Percentiles rank a stretch among this genome's conserved stretches.
These are phyloP conservation scores for Drosophila pandora DNA, from an alignment of 1,140 invertebrate genomes.

Conservation along the genomic window DNA sequence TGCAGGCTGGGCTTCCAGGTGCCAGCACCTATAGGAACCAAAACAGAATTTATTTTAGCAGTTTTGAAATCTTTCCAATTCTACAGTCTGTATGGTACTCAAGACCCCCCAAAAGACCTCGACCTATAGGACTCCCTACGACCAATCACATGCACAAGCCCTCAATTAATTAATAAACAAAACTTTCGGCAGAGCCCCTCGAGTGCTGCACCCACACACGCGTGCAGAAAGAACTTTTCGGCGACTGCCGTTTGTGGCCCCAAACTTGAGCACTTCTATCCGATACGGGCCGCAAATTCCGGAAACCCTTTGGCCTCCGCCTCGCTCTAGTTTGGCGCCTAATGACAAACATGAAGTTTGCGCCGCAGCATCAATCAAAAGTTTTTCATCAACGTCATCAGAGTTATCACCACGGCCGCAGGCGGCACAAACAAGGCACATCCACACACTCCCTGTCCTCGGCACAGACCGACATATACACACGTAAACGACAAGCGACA, in stretches of 20 bases:
- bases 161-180: slow-evolving; percentile 81
- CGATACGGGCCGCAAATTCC: background rate
- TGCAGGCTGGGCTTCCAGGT: slow-evolving; percentile 16
- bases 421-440: slow-evolving; percentile 51
- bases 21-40: too few species aligned
- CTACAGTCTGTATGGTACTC: background rate
- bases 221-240: slow-evolving; percentile 26
- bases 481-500: slow-evolving; percentile 6
- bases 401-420: slow-evolving; percentile 76
- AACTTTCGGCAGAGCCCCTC: slow-evolving; percentile 55
- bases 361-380: slow-evolving; percentile 81
- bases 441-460: slow-evolving; percentile 30
- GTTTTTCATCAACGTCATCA: slow-evolving; percentile 83
- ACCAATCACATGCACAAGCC: slow-evolving; percentile 51
- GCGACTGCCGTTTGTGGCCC: slow-evolving; percentile 56
- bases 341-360: slow-evolving; percentile 81
- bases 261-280: slow-evolving; percentile 36
- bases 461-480: background rate
- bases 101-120: too few species aligned
- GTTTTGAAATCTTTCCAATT: slow-evolving; percentile 4
- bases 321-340: slow-evolving; percentile 38
- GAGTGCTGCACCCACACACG: slow-evolving; percentile 27
- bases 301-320: slow-evolving; percentile 26
- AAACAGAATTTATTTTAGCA: too few species aligned
- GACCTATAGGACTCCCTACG: slow-evolving; percentile 4